Percentiles rank a stretch among this genome's conserved stretches.
Conservation (phyloP, 2,888 invertebrate species). For the Chaitophorus viminalis region DNA sequence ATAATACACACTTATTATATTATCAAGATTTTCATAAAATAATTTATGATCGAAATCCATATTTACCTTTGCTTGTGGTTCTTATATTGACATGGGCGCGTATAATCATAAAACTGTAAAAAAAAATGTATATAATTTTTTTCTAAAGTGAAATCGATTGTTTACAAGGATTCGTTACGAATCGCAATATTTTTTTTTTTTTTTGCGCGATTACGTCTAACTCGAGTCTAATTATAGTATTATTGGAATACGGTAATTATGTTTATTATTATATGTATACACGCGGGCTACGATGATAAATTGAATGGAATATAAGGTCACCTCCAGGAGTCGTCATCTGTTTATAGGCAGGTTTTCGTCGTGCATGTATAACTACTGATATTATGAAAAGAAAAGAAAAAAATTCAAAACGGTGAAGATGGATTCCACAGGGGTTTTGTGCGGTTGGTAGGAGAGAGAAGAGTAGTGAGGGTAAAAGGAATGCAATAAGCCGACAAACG, state of each 20-base stretch:
- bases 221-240: too few relatives aligned
- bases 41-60: too few relatives aligned
- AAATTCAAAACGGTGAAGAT: not conserved
- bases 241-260: too few relatives aligned
- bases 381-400: not conserved
- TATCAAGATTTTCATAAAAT: too few relatives aligned
- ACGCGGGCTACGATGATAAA: too few relatives aligned
- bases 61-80: too few relatives aligned
- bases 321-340: not conserved
- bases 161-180: not conserved
- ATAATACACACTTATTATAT: too few relatives aligned
- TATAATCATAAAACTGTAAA: too few relatives aligned
- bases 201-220: too few relatives aligned
- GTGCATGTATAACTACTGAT: not conserved
- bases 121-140: not conserved
- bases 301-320: not conserved
- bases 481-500: conserved; percentile 42
- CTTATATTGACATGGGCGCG: too few relatives aligned
- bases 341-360: not conserved
- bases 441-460: not conserved
- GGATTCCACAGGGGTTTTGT: not conserved
- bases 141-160: not conserved
- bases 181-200: too few relatives aligned
- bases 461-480: conserved; percentile 7
- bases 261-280: too few relatives aligned